phyloP scores from a whole-genome alignment of 2,888 invertebrate genomes.

The Drosophila bunnanda region DNA sequence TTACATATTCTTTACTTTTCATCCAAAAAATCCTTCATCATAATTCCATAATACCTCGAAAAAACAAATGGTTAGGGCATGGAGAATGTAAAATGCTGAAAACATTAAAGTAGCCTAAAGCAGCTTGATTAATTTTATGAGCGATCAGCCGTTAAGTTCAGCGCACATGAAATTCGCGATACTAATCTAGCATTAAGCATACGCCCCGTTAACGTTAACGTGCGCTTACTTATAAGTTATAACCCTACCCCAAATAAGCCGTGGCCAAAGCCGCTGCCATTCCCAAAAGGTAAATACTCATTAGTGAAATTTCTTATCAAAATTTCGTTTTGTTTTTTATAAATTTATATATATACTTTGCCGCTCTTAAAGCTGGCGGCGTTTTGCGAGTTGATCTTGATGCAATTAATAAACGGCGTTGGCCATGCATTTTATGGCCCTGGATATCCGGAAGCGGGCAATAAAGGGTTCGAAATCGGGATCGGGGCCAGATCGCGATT shows the following conservation, averaged over 20 bases:
- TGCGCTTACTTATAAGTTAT: conserved; percentile 37
- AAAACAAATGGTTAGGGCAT: conserved; percentile 16
- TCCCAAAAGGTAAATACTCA: conserved; percentile 75
- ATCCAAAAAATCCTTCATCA: not conserved
- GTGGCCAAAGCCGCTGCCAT: conserved; percentile 34
- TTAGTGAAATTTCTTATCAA: conserved; percentile 71
- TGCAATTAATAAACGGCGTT: conserved; percentile 80
- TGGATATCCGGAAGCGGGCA: conserved; percentile 82
- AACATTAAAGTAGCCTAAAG: conserved; percentile 79
- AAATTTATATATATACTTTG: conserved; percentile 33
- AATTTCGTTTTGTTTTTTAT: conserved; percentile 33
- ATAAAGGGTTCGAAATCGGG: conserved; percentile 61
- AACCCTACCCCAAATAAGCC: conserved; percentile 43
- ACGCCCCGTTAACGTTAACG: conserved; percentile 66
- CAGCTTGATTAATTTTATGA: conserved; percentile 85
- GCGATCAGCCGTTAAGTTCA: conserved; percentile 85
- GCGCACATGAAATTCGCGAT: conserved; percentile 77
- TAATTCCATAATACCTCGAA: not conserved
- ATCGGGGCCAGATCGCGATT: conserved; percentile 63
- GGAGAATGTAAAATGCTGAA: conserved; percentile 46
- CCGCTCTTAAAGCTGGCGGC: conserved; percentile 68
- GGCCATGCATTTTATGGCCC: conserved; percentile 60
- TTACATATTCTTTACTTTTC: not conserved
- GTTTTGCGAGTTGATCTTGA: conserved; percentile 76
- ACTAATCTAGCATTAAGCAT: conserved; percentile 80